Base-by-base conservation (phyloP, 2,113 vertebrate species). In the Saccopteryx leptura region DNA sequence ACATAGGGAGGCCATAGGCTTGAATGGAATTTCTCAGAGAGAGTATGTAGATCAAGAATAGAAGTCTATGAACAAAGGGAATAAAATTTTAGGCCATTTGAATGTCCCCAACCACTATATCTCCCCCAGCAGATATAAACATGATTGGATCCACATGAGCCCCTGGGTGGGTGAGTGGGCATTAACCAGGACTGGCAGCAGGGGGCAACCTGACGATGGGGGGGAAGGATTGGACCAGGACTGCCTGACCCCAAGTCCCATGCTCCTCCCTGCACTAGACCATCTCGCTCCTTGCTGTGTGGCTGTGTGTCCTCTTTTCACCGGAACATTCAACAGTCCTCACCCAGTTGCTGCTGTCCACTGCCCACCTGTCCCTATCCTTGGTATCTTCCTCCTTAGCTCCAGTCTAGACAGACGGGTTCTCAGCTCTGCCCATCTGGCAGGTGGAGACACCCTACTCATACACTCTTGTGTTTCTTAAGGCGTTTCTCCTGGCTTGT, bases 151-250 rank as follows among this genome's bases (percentile, higher is more conserved):
- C 5, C 28, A 79, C 7, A 56, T 28, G n/a, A 17, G 0, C 46
- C 31, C 56, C 61, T 80, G 28, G 5, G 31, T 50, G 28, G 54
- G 10, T 72, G 84, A 82, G n/a, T 19, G 56, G 26, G 65, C 56
- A 48, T 8, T 39, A 65, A 93, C 39, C 15, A 61, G 52, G 28
- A 21, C 9, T 69, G 52, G 58, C 24, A 68, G 46, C 79, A 52
- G n/a, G 31, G 9, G 10, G 17, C 4, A 6, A 9, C 0, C 0
- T 48, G 23, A 15, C 3, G 8, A 3, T 56, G 17, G 26, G 65
- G 61, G 74, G 46, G 14, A n/a, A 75, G 58, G 26, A 66, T 5
- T 60, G n/a, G 33, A 2, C 52, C 18, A 17, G 17, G 10, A 5
- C 6, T 88, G 12, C n/a, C 80, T 50, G 54, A 72, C 17, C 65